Evolutionary conservation across 1,140 invertebrate genomes (phyloP), one percentile per base, ranked within the genome.

Genomic region (Lasioglossum albipes): DNA sequence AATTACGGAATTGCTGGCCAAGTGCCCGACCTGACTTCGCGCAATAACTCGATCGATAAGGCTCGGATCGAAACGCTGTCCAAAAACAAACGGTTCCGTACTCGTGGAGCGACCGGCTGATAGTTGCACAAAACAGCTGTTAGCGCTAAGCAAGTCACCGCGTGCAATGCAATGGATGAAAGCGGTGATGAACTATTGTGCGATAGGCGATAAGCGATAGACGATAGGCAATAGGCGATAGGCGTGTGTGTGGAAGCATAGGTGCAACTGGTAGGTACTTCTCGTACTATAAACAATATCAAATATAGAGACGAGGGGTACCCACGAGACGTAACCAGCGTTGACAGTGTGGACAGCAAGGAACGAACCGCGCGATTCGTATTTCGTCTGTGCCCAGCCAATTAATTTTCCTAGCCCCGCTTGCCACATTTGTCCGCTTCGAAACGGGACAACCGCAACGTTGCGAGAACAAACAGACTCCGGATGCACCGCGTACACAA

Each of bases 231-330:
- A 54, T 13, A 27, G 27, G 27, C 3, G 12, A 20, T 12, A 36
- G 31, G 36, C n/a, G 68, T 54, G 52, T 41, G 22, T n/a, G 18
- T 61, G 22, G 20, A 41, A 27, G 65, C n/a, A 20, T 27, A 49
- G 70, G 41, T 68, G 49, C 70, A 20, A 82, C 70, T 78, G 45
- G 54, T 79, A 41, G 65, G 75, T 86, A 87, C 73, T 76, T 42
- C 41, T 81, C 84, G 84, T 87, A 87, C 86, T 86, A 84, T 82
- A 84, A 74, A 69, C 20, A 7, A 45, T 82, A 0, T 7, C 36
- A 41, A 36, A 86, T 84, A 84, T 84, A 84, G 82, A 75, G 70
- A 86, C 86, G 65, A 82, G 20, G 2, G 64, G 69, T 82, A 86
- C 75, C 65, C 16, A 74, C 61, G 18, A 72, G 68, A 66, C 73